Evolutionary conservation across 1,140 invertebrate genomes (phyloP).

Genomic region (Psix sp.): DNA sequence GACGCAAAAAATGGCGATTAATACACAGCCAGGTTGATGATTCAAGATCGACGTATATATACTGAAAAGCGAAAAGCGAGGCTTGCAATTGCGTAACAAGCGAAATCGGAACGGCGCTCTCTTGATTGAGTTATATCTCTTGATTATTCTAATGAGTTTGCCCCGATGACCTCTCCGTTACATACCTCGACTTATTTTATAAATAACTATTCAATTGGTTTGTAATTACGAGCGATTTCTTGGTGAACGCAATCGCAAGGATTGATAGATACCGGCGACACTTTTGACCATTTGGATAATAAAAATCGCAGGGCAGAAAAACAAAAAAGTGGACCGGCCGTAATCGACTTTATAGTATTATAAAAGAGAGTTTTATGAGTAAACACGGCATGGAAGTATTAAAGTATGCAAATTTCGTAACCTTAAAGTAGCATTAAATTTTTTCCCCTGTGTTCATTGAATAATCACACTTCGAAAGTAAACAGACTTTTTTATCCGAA

Average conservation of each 20-base stretch:
- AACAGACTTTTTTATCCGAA: not conserved
- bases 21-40: not conserved
- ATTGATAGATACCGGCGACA: too few relatives aligned
- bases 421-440: slow-evolving; percentile 5
- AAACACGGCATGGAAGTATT: slow-evolving; percentile 14
- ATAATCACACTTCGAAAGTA: slow-evolving; percentile 10
- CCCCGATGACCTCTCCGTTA: not conserved
- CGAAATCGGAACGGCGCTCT: slow-evolving; percentile 7
- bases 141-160: slow-evolving; percentile 38
- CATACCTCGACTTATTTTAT: slow-evolving; percentile 1
- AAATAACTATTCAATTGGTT: slow-evolving; percentile 14
- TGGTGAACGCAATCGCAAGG: too few relatives aligned
- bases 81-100: not conserved
- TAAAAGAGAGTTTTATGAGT: slow-evolving; percentile 21
- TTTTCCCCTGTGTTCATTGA: slow-evolving; percentile 3
- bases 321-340: not conserved
- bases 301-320: not conserved
- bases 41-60: not conserved
- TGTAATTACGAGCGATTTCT: too few relatives aligned
- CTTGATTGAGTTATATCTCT: slow-evolving; percentile 3
- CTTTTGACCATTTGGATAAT: too few relatives aligned
- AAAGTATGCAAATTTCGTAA: slow-evolving; percentile 18
- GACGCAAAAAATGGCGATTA: not conserved
- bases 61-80: not conserved
- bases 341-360: slow-evolving; percentile 10